Base-by-base conservation (phyloP, 37 sponge, comb jelly and placozoan species). In the Trichoplax adhaerens region DNA sequence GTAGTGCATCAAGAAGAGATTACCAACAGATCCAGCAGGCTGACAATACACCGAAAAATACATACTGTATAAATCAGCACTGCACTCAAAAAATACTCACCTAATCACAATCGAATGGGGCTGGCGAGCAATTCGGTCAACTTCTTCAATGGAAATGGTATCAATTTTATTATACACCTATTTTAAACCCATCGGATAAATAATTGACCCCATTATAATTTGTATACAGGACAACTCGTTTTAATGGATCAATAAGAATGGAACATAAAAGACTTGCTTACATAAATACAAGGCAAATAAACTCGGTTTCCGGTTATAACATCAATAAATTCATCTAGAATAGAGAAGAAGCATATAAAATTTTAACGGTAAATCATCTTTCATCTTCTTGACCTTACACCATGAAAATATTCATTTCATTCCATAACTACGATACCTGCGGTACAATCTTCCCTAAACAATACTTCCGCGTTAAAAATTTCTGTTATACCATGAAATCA, bases 151-250 rank as follows among this genome's bases (percentile, higher is more conserved):
- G 47, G 88, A 91, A 51, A 93, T 82, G 51, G 80, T 82, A 77
- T 98, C 99, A 68, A 98, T 85, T 76, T 98, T 98, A 81, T 98
- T 98, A 78, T 87, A 98, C 57, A 82, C 81, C 86, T 89, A 64
- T 4, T 68, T 1, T 73, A 29, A 72, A 6, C 52, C 64, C 46
- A 52, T 69, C 55, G 0, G 55, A 60, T 60, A 60, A 12, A 60
- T 10, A 12, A 60, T 10, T 12, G 53, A 69, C 6, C 46, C 71
- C 3, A 69, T 48, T 52, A 50, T 7, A 12, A 6, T 6, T 66
- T 66, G 68, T 69, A 50, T 51, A 54, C 55, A 48, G 53, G 55
- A 47, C 46, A 10, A 66, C 8, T 66, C 51, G 7, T 50, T 7
- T 66, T 51, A 66, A 12, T 66, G 68, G 56, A 3, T 1, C 54